A percentile compares a stretch with the other conserved stretches of the same genome.
Evolutionary conservation across 2,113 vertebrate species (phyloP).

Genomic region (Acrocephalus arundinaceus): DNA sequence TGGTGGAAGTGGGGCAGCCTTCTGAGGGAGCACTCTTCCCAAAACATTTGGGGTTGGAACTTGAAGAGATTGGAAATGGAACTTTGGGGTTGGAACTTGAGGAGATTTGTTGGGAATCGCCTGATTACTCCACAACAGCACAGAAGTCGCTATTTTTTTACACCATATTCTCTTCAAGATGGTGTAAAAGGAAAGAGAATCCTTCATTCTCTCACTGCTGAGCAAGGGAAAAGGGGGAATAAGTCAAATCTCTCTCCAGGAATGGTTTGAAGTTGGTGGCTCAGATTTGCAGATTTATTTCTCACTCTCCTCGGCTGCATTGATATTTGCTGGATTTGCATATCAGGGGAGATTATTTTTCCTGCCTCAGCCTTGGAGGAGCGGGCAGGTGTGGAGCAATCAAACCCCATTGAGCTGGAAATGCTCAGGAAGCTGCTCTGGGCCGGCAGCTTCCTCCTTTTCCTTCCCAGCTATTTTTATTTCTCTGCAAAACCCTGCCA

Average conservation of each 20-base stretch:
- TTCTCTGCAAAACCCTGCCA: not conserved
- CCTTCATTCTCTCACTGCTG: not conserved
- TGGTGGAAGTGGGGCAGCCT: not conserved
- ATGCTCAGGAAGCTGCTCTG: not conserved
- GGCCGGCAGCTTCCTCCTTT: constrained; percentile 1
- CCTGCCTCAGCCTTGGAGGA: constrained; percentile 3
- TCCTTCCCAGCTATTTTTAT: not conserved
- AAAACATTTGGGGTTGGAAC: not conserved
- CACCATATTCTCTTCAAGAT: not conserved
- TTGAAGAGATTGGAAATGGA: not conserved
- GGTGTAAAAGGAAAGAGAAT: not conserved
- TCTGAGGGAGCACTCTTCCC: not conserved
- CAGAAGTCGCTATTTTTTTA: not conserved
- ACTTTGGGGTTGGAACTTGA: not conserved
- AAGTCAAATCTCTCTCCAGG: not conserved
- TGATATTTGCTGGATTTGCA: constrained; percentile 49
- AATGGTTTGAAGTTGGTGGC: not conserved
- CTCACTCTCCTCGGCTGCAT: not conserved
- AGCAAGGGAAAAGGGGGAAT: not conserved
- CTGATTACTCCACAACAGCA: not conserved
- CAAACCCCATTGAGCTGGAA: constrained; percentile 57
- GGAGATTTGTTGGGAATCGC: not conserved
- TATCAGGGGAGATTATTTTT: constrained; percentile 42
- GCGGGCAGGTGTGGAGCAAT: constrained; percentile 61
- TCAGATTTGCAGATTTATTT: not conserved